Base-by-base conservation (phyloP, 35 echinoderm and acorn worm genomes). In the Diadema setosum region DNA sequence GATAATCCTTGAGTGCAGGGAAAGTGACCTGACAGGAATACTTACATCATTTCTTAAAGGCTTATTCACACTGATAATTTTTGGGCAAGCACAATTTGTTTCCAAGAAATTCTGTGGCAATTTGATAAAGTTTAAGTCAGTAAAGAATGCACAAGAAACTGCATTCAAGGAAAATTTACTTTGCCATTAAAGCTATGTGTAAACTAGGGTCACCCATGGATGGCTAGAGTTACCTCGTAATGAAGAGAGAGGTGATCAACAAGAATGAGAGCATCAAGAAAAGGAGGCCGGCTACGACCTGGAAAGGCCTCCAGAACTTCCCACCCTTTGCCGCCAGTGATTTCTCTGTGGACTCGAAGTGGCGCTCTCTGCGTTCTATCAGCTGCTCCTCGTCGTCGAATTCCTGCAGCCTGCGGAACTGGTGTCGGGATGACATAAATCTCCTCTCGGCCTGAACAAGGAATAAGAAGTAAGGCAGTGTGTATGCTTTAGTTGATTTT, bases 381-480 rank as follows among this genome's bases (percentile, higher is more conserved):
- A 96, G 25, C 40, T 89, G 26, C 59, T 93, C 86, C 61, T 96
- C 81, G 43, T 96, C 90, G 42, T 96, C 49, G 4, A 96, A 45
- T 3, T 90, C 80, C 5, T 92, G 80, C 12, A 92, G 84, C 57
- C 35, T 75, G 17, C 42, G 24, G n/a, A n/a, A n/a, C 64, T 85
- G 21, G 33, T 84, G 65, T 17, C 45, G 31, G 37, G n/a, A 40
- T 8, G 49, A 34, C 16, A 65, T 61, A n/a, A n/a, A n/a, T n/a
- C n/a, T n/a, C n/a, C n/a, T n/a, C n/a, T n/a, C n/a, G n/a, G n/a
- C n/a, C n/a, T n/a, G n/a, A n/a, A n/a, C n/a, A n/a, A n/a, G n/a
- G n/a, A n/a, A n/a, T n/a, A n/a, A n/a, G n/a, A n/a, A n/a, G n/a
- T n/a, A n/a, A n/a, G n/a, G n/a, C n/a, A n/a, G n/a, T n/a, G n/a